Base-by-base conservation (phyloP, 2,797 vertebrate species). In the Acomys russatus region DNA sequence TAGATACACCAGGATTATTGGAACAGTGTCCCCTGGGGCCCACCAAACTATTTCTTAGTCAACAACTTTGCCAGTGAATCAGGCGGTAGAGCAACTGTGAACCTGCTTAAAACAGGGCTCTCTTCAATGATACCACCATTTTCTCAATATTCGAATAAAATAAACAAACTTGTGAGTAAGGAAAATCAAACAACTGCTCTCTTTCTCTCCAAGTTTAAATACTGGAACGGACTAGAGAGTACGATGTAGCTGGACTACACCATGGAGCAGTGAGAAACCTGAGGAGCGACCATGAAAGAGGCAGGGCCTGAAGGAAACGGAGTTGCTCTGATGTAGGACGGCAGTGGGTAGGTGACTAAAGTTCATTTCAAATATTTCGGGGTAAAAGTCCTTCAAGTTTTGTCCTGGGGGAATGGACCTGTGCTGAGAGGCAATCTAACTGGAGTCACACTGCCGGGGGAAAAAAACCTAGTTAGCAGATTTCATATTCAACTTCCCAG, bases 301-400 rank as follows among this genome's bases (percentile, higher is more conserved):
- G 78, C 96, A 94, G 38, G 74, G 49, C 51, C 63, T 10, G 33
- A 84, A 54, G 38, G 84, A 93, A 77, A 89, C 91, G 6, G 14
- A 78, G 54, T 18, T 96, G 51, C 28, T 79, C 84, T 93, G 44
- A 88, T 3, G 9, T 73, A 92, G 84, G 73, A 77, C n/a, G 63
- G 88, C 11, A 86, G 33, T 66, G 87, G 78, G 35, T 30, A 6
- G 77, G 86, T 44, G 63, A 73, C n/a, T 86, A n/a, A 88, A 90
- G 80, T 92, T 92, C 61, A 96, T 38, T 86, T 96, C 80, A 90
- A 95, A 95, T 59, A 49, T 93, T 79, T 96, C 44, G 56, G 54
- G 49, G 71, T 56, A 91, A 94, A 44, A 92, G 84, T 80, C 61
- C 30, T 93, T 82, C 66, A 93, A 6, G 44, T 91, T 95, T 78